phyloP scores from a whole-genome alignment of 2,888 invertebrate genomes.

The Brachylomia viminalis region DNA sequence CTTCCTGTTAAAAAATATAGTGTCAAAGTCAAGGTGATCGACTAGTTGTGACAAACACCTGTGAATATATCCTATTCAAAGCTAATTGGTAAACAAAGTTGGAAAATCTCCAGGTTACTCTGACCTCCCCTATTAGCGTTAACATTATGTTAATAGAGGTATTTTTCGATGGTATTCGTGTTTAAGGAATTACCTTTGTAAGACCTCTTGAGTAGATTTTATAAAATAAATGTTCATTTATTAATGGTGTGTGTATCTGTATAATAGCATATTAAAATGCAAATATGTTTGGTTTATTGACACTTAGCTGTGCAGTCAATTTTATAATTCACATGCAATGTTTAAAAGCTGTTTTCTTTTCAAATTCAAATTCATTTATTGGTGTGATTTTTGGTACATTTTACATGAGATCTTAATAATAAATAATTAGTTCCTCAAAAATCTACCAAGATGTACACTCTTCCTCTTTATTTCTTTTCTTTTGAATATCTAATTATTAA shows the following conservation, averaged over 20 bases:
- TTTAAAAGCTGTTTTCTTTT: background rate
- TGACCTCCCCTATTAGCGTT: background rate
- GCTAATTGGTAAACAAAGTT: constrained; percentile 3
- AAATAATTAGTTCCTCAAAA: too few relatives aligned
- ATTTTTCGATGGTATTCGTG: background rate
- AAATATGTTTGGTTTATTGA: background rate
- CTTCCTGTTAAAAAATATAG: background rate
- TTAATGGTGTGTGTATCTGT: background rate
- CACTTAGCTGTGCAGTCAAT: background rate
- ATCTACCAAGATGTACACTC: too few relatives aligned
- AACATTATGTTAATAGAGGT: background rate
- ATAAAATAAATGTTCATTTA: background rate
- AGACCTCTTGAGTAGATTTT: background rate
- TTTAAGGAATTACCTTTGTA: background rate
- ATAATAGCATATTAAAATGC: background rate
- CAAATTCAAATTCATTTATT: too few relatives aligned
- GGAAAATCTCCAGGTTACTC: background rate
- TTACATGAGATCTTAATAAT: too few relatives aligned
- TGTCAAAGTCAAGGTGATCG: constrained; percentile 35
- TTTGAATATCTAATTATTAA: background rate
- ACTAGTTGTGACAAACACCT: background rate
- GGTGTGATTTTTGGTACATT: too few relatives aligned
- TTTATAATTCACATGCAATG: background rate
- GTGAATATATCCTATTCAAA: constrained; percentile 15
- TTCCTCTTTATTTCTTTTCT: too few relatives aligned